Evolutionary conservation across 2,113 vertebrate species (phyloP).

Genomic region (Lutjanus erythropterus): DNA sequence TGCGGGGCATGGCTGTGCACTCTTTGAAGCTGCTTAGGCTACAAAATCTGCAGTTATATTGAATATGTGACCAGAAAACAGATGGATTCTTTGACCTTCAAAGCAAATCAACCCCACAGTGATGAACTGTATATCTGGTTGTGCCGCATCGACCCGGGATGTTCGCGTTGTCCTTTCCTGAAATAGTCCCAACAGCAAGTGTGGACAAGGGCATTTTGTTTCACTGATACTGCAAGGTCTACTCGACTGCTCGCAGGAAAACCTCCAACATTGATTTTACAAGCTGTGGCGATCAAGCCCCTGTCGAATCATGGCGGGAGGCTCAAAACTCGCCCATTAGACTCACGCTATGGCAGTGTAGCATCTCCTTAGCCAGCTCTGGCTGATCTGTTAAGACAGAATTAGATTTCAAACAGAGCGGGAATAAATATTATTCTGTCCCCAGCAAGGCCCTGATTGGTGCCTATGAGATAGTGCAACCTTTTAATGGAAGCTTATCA

Average conservation of each 20-base stretch:
- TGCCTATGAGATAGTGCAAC: constrained; percentile 52
- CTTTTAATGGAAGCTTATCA: constrained; percentile 65
- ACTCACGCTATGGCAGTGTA: constrained; percentile 22
- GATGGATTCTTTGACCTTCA: constrained; percentile 76
- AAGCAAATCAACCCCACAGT: constrained; percentile 55
- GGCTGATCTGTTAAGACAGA: constrained; percentile 51
- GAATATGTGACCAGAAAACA: constrained; percentile 77
- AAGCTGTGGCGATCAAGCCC: constrained; percentile 52
- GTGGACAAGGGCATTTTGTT: constrained; percentile 50
- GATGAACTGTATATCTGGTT: constrained; percentile 52
- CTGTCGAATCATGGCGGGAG: constrained; percentile 45
- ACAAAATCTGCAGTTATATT: constrained; percentile 65
- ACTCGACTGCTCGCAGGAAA: constrained; percentile 40
- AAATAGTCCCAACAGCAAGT: constrained; percentile 56
- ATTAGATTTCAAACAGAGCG: constrained; percentile 65
- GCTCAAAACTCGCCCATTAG: constrained; percentile 50
- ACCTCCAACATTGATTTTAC: constrained; percentile 48
- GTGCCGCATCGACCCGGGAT: constrained; percentile 57
- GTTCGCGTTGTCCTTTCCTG: constrained; percentile 58
- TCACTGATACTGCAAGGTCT: constrained; percentile 32
- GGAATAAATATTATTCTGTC: constrained; percentile 67
- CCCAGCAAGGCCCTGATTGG: constrained; percentile 59
- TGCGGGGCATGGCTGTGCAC: constrained; percentile 30
- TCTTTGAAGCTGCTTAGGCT: constrained; percentile 56
- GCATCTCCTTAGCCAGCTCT: constrained; percentile 17